phyloP scores from a whole-genome alignment of 2,797 vertebrate species.

The Sphenodon punctatus region DNA sequence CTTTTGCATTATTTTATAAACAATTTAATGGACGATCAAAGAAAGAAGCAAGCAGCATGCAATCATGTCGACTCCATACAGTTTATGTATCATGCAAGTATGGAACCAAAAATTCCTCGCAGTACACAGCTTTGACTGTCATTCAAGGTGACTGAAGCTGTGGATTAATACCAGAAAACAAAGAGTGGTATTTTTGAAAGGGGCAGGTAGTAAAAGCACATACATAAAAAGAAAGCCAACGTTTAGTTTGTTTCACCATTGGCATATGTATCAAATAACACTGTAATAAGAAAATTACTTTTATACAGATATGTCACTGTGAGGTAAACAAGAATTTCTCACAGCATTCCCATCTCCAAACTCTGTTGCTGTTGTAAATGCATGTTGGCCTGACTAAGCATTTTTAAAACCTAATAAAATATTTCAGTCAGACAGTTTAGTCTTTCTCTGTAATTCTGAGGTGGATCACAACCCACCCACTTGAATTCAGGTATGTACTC shows the following conservation, averaged over 20 bases:
- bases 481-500: too few species aligned
- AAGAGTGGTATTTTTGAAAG: not conserved
- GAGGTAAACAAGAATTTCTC: not conserved
- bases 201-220: fast-evolving
- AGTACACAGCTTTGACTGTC: not conserved
- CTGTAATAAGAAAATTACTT: too few species aligned
- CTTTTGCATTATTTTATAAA: not conserved
- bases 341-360: not conserved
- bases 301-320: not conserved
- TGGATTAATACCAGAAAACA: not conserved
- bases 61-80: not conserved
- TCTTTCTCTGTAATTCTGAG: too few species aligned
- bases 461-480: too few species aligned
- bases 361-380: not conserved
- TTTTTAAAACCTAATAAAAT: not conserved
- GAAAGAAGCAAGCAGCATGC: not conserved
- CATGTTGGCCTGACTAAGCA: not conserved
- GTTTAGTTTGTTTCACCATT: not conserved
- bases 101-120: not conserved
- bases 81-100: fast-evolving
- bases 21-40: too few species aligned
- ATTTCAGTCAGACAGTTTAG: not conserved
- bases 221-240: not conserved
- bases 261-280: not conserved
- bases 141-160: not conserved